Conservation (phyloP, 2,797 vertebrate species). For the Eospalax fontanierii region DNA sequence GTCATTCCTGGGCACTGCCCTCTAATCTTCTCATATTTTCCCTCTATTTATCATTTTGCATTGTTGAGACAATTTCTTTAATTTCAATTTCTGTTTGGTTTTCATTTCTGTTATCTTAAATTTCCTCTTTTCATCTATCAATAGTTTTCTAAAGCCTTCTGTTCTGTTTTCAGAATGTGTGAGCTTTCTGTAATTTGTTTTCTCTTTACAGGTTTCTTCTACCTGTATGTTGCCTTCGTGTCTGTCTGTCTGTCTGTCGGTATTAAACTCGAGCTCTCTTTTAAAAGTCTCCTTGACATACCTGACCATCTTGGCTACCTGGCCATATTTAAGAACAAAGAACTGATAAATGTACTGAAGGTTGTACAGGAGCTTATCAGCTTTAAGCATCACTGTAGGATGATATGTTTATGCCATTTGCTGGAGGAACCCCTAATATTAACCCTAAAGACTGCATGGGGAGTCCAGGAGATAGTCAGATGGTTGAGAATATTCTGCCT, state of each 20-base stretch:
- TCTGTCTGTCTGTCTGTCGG: neutral
- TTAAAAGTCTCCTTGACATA: neutral
- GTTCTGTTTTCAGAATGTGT: conserved; percentile 68
- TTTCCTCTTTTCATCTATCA: conserved; percentile 72
- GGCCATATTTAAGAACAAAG: neutral
- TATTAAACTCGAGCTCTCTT: neutral
- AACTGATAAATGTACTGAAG: neutral
- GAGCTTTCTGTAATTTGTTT: conserved; percentile 31
- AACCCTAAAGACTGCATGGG: neutral
- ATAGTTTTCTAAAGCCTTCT: conserved; percentile 60
- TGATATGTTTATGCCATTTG: neutral
- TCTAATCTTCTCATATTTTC: neutral
- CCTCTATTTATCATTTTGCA: neutral
- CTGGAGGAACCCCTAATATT: neutral
- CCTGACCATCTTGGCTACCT: neutral
- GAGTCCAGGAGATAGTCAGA: neutral
- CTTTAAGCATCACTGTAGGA: neutral
- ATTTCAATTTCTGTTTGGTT: conserved; percentile 47
- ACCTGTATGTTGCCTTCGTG: neutral
- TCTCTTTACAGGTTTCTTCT: conserved; percentile 15
- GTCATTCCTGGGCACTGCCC: neutral
- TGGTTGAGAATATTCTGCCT: neutral
- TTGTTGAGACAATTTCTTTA: conserved; percentile 45
- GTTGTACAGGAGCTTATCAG: neutral
- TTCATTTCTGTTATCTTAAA: conserved; percentile 75